These are phyloP conservation scores for Chrosomus eos DNA, from an alignment of 2,797 vertebrate species.

Conservation along the genomic window DNA sequence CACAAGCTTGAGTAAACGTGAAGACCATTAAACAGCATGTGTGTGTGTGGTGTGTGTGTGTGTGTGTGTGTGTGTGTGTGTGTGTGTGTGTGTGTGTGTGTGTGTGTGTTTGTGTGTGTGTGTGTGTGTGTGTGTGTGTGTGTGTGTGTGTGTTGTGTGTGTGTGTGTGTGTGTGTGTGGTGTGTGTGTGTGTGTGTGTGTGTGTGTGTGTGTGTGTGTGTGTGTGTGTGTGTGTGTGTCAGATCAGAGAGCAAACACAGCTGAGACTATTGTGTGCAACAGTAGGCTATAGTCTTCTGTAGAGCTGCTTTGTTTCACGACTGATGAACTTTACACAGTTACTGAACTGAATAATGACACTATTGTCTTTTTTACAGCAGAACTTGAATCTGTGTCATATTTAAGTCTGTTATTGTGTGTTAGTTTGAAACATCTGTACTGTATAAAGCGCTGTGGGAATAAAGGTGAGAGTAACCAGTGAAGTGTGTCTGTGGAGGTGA, in stretches of 20 bases:
- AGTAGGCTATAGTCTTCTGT: not conserved
- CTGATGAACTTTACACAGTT: not conserved
- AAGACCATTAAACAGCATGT: not conserved
- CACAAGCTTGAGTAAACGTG: not conserved
- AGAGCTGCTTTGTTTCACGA: not conserved
- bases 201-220: no score
- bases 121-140: no score
- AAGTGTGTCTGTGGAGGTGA: not conserved
- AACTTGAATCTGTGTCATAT: not conserved
- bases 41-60: no score
- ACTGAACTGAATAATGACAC: not conserved
- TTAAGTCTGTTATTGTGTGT: not conserved
- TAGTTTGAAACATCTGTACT: not conserved
- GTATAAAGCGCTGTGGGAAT: not conserved
- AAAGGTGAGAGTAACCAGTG: not conserved
- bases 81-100: no score
- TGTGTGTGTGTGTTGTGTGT: no score
- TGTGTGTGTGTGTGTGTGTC: no score
- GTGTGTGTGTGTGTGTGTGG: no score
- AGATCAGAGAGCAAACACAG: not conserved
- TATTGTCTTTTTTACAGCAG: not conserved
- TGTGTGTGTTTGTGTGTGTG: no score
- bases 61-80: no score
- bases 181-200: no score
- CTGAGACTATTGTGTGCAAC: not conserved